phyloP scores from a whole-genome alignment of 1,140 invertebrate genomes.

The Sycophaga agraensis region DNA sequence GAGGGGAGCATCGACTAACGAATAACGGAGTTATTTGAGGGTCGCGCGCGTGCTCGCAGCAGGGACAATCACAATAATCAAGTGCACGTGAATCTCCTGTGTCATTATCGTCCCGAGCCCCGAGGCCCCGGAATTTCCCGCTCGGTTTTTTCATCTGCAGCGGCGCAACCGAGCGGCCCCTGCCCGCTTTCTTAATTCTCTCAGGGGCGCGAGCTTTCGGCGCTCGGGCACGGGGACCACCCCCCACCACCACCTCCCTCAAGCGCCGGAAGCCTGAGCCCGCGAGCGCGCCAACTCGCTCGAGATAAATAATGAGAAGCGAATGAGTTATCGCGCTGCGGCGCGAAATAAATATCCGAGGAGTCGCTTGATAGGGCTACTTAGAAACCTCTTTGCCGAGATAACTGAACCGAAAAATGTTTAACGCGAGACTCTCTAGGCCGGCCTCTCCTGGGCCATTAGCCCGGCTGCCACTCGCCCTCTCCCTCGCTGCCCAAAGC shows the following conservation, averaged over 20 bases:
- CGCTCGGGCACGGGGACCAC: too few relatives aligned
- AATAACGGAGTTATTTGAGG: slow-evolving; percentile 54
- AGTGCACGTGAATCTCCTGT: slow-evolving; percentile 49
- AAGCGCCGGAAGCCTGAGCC: too few relatives aligned
- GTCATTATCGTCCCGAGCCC: slow-evolving; percentile 27
- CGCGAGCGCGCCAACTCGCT: too few relatives aligned
- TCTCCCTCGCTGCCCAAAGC: not conserved
- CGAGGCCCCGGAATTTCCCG: slow-evolving; percentile 13
- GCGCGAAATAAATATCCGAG: slow-evolving; percentile 44
- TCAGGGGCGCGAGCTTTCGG: not conserved
- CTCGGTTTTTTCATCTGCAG: too few relatives aligned
- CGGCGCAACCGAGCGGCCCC: too few relatives aligned
- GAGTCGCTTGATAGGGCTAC: slow-evolving; percentile 2
- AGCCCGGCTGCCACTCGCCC: slow-evolving; percentile 3
- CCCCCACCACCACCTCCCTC: too few relatives aligned
- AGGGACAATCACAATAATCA: slow-evolving; percentile 56
- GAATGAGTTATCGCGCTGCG: slow-evolving; percentile 43
- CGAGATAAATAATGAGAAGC: slow-evolving; percentile 54
- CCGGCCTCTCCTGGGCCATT: too few relatives aligned
- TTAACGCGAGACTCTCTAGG: too few relatives aligned
- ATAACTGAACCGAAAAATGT: slow-evolving; percentile 31
- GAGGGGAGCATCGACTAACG: not conserved
- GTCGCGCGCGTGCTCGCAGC: slow-evolving; percentile 46
- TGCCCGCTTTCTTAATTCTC: not conserved
- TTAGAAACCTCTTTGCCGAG: slow-evolving; percentile 7